phyloP scores from a whole-genome alignment of 2,113 vertebrate species.

The Catharus minimus region DNA sequence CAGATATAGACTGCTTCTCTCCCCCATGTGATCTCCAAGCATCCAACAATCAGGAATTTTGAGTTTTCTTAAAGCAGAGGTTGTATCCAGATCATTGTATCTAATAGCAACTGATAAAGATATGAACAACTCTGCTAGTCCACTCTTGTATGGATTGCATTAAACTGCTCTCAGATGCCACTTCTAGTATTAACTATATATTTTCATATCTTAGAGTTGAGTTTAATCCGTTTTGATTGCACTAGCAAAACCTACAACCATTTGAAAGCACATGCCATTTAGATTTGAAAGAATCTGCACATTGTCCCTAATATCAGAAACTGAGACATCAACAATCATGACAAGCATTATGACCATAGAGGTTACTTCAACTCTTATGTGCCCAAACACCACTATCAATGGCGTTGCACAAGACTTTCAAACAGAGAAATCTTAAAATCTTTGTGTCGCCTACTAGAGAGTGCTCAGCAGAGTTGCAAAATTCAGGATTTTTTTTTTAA shows the following conservation, averaged over 20 bases:
- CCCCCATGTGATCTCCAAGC: not conserved
- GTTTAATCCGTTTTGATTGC: not conserved
- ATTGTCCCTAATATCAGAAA: not conserved
- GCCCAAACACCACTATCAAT: not conserved
- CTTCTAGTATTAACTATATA: not conserved
- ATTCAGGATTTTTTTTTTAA: not conserved
- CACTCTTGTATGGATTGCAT: rapidly evolving
- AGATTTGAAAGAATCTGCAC: not conserved
- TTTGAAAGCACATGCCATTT: not conserved
- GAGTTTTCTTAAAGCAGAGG: not conserved
- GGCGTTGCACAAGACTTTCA: not conserved
- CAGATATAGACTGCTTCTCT: rapidly evolving
- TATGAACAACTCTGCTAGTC: not conserved
- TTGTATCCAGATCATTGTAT: not conserved
- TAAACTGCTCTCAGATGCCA: not conserved
- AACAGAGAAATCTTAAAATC: not conserved
- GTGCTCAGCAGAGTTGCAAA: not conserved
- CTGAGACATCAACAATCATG: not conserved
- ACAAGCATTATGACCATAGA: not conserved
- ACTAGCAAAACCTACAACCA: not conserved
- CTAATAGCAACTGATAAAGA: not conserved
- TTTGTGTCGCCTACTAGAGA: not conserved
- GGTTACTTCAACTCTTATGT: not conserved
- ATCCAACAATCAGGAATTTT: not conserved
- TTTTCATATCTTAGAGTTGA: not conserved